Base-by-base conservation (phyloP, 2,113 vertebrate species). In the Lipophrys pholis region DNA sequence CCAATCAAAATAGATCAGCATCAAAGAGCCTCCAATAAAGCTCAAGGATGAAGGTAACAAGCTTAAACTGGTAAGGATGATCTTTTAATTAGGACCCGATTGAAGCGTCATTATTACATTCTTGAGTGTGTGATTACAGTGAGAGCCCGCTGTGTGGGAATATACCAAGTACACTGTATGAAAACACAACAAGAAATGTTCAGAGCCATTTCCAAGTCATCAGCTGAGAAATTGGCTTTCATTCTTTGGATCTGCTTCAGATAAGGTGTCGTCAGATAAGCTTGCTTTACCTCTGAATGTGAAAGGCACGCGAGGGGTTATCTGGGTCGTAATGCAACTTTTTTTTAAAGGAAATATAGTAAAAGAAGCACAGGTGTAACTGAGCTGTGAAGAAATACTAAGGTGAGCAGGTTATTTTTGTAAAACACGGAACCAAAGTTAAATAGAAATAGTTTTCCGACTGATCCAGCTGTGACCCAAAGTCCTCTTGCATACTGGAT, bases 1-100 rank as follows among this genome's bases (percentile, higher is more conserved):
- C 74, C 56, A 80, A 91, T 88, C 84, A 82, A 84, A 90, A 91
- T 83, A 89, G 71, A 75, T 85, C 72, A 76, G 69, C 76, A 83
- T 88, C 82, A 91, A 86, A 89, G 65, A 73, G 30, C 43, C 52
- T 69, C 70, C 45, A 76, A 73, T 74, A 43, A 83, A 65, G 80
- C 48, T 69, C 36, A 39, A 64, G 65, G 64, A 38, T 9, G 1
- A 17, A 53, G 43, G 21, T 42, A 57, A 43, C 39, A 6, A 15
- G 56, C 11, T 60, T 12, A 70, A 60, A 52, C n/a, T 35, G n/a
- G 35, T 14, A 7, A 11, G 9, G 16, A 12, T 40, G 55, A 59
- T 74, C 9, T 67, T 15, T 46, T 11, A 15, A 14, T 51, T n/a
- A 60, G 46, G 50, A n/a, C 36, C 16, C 15, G 39, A 43, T 17